Base-by-base conservation (phyloP, 2,797 vertebrate genomes). In the Clarias fuscus region DNA sequence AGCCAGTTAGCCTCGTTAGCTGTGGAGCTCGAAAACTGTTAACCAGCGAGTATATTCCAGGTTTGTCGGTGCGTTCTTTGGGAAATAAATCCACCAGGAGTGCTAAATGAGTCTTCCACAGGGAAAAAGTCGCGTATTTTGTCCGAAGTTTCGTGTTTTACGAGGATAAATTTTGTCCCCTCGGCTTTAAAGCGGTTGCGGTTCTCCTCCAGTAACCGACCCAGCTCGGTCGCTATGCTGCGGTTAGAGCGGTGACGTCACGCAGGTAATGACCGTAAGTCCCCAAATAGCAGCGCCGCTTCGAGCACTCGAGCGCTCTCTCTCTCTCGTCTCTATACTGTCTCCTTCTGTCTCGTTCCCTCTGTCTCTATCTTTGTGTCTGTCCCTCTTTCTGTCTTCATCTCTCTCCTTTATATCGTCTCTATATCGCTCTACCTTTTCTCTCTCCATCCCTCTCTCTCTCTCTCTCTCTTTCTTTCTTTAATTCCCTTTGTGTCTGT, bases 231-330 rank as follows among this genome's bases (percentile, higher is more conserved):
- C 91, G 89, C 90, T 91, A 91, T 89, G 90, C 91, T 90, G 88
- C 90, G 85, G 88, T 84, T 87, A 90, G 73, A 70, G 84, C 77
- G 87, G 61, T 92, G 89, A 92, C 92, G 92, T 93, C 93, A 93
- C 90, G 92, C 95, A 96, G 95, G 95, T 95, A 93, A 90, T 90
- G 92, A 90, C 91, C 90, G 93, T 92, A 91, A 84, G 84, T 68
- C 93, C 91, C 90, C 91, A 93, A 95, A 88, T 91, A 92, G 91
- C 85, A 80, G 91, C 56, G 86, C 92, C 90, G 14, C 43, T 11
- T 1, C 40, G 40, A 40, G 27, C 20, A 24, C 37, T 14, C 40
- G 5, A 40, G 27, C 37, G 8, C 70, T 22, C 37, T 40, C 68
- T 20, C 68, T 71, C 68, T 70, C 4, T 37, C 37, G 37, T 37